These are phyloP conservation scores for Phenganax subtilis DNA, from an alignment of 92 coral and sea anemone species.

Conservation along the genomic window DNA sequence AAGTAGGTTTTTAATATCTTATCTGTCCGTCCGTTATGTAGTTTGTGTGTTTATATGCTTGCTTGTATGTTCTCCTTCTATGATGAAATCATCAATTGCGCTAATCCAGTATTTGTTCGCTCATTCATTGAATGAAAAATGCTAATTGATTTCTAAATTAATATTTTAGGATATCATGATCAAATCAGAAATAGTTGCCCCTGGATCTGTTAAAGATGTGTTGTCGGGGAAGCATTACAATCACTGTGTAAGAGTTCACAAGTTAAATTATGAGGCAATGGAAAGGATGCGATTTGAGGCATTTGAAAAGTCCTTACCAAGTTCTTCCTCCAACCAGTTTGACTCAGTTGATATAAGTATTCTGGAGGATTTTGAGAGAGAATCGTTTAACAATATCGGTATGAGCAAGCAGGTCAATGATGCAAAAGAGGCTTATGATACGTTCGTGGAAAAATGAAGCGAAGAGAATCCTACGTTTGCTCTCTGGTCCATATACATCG, in stretches of 20 bases:
- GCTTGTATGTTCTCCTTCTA: conserved; percentile 16
- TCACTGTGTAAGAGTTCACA: conserved; percentile 6
- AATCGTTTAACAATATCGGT: conserved; percentile 14
- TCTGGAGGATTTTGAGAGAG: conserved; percentile 29
- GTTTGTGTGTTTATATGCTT: background rate
- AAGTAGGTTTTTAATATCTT: conserved; percentile 5
- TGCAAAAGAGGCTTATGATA: conserved; percentile 30
- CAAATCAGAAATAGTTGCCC: conserved; percentile 27
- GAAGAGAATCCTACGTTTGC: conserved; percentile 38
- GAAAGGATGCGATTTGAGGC: conserved; percentile 27
- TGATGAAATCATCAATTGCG: conserved; percentile 19
- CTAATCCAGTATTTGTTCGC: background rate
- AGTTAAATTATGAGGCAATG: conserved; percentile 26
- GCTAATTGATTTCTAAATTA: background rate
- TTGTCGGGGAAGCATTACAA: conserved; percentile 26
- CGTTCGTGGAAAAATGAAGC: conserved; percentile 31
- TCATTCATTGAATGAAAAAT: background rate
- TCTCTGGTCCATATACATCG: conserved; percentile 32
- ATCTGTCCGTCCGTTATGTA: background rate
- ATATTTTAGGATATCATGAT: conserved; percentile 20
- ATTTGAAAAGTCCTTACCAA: conserved; percentile 20
- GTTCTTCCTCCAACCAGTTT: conserved; percentile 18
- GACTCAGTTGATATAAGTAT: conserved; percentile 26
- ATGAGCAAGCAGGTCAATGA: conserved; percentile 20
- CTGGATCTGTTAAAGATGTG: conserved; percentile 24